These are phyloP conservation scores for Atta texana DNA, from an alignment of 1,140 invertebrate genomes.

Conservation along the genomic window DNA sequence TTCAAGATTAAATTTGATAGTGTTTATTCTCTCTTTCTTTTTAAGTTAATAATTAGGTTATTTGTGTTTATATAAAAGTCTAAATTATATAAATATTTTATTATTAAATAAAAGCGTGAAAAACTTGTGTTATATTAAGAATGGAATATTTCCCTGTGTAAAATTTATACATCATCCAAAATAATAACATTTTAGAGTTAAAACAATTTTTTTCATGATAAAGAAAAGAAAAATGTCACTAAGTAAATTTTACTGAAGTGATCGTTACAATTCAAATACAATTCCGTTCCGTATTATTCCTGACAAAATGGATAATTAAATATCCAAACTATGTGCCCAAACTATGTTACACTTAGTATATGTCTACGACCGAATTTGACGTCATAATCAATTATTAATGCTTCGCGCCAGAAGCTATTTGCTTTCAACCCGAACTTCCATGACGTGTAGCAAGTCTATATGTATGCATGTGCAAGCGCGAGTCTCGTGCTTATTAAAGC, in stretches of 20 bases:
- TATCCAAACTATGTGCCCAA: slow-evolving; percentile 48
- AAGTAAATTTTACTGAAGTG: background rate
- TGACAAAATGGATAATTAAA: slow-evolving; percentile 61
- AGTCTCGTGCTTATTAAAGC: slow-evolving; percentile 27
- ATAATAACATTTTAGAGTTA: too few relatives aligned
- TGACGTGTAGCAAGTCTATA: background rate
- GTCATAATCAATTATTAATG: slow-evolving; percentile 74
- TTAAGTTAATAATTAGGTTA: too few relatives aligned
- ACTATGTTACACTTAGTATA: slow-evolving; percentile 30
- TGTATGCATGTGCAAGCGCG: background rate
- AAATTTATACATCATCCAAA: too few relatives aligned
- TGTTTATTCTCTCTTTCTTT: too few relatives aligned
- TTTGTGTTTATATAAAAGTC: too few relatives aligned
- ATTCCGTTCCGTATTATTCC: background rate
- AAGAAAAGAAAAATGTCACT: background rate
- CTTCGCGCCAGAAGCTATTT: slow-evolving; percentile 71
- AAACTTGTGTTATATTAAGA: too few relatives aligned
- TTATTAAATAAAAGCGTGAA: too few relatives aligned
- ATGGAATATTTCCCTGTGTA: too few relatives aligned
- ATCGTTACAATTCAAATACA: background rate
- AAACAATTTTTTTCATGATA: background rate
- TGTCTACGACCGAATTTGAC: slow-evolving; percentile 68
- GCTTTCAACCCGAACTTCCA: slow-evolving; percentile 55
- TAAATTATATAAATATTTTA: too few relatives aligned
- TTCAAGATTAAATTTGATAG: too few relatives aligned